Evolutionary conservation across 2,113 vertebrate genomes (phyloP), one percentile per base, ranked within the genome.

Genomic region (Micromys minutus): DNA sequence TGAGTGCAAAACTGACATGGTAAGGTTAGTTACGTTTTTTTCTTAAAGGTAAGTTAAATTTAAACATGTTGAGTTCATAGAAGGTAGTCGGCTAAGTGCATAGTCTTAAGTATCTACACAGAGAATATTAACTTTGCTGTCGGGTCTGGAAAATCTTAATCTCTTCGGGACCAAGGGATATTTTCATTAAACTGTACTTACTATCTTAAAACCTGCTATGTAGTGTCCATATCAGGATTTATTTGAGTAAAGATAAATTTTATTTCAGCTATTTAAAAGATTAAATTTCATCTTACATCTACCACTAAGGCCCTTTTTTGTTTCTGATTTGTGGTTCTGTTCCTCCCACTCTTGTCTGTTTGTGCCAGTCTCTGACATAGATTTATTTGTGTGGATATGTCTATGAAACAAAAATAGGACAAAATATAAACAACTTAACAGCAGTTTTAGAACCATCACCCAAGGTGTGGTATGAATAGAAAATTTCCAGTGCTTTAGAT

Each of bases 231-330:
- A 83, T 59, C 5, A 93, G 61, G n/a, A 13, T 85, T 77, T 89
- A 81, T 87, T 91, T 95, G 94, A 95, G 47, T 76, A 81, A 90
- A 94, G 67, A 13, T 96, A 93, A 86, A 12, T 96, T 90, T 90
- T 96, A 76, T 88, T 90, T 91, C 11, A 96, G 21, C 50, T 94
- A 8, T 77, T 95, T 63, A 90, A 93, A 95, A 69, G 67, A 59
- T 77, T 72, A 63, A 55, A 26, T 87, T 29, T 7, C 57, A 1
- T 91, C 57, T 59, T 92, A 7, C 7, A 16, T 91, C 29, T 24
- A 45, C 42, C 6, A 88, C 57, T 90, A 63, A 42, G 26, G 7
- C 8, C 21, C 63, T 29, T 19, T 69, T 90, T 94, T 96, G 29
- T 71, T 74, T 52, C 85, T 95, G 8, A 24, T 96, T 85, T 57